Evolutionary conservation across 2,797 vertebrate species (phyloP), one percentile per base, ranked within the genome.

Genomic region (Tinamus major): DNA sequence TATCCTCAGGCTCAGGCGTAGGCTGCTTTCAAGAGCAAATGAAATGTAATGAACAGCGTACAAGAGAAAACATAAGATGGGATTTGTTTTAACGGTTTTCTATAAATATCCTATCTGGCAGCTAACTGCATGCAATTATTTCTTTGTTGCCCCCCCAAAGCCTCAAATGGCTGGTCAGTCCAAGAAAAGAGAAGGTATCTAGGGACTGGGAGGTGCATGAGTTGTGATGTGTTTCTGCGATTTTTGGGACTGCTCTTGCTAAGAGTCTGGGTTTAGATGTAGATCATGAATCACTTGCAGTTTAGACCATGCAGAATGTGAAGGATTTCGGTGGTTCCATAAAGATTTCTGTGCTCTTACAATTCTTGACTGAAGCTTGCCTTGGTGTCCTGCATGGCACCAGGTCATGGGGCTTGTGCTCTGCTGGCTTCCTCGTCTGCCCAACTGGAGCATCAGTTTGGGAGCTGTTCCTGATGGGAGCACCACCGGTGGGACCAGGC

Each of bases 61-160:
- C 37, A 70, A 68, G 53, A 5, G 55, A 90, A 62, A 75, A 74
- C 0, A 3, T 13, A 35, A 83, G 84, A 64, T 2, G 58, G 77
- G 55, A 90, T 92, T 91, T 84, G 77, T 13, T 93, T 79, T 68
- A 77, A 92, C 88, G 85, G 70, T 44, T 84, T 95, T 69, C 87
- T 74, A 86, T 86, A 92, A 95, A 94, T 79, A 90, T 23, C 71
- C 39, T 18, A 20, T 21, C 70, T 46, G 75, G 85, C 67, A 78
- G 46, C 20, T 8, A 67, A 79, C 68, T 8, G 31, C 9, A 51
- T 51, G 63, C 3, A 13, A 49, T 80, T 41, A 65, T 72, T 96
- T 65, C 27, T 27, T 24, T 62, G 62, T 62, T 71, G 63, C 44
- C 17, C 58, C 65, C 39, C 37, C 33, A 81, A 58, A 58, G 42